Conservation (phyloP, 1,140 invertebrate species). For the Theocolax elegans region DNA sequence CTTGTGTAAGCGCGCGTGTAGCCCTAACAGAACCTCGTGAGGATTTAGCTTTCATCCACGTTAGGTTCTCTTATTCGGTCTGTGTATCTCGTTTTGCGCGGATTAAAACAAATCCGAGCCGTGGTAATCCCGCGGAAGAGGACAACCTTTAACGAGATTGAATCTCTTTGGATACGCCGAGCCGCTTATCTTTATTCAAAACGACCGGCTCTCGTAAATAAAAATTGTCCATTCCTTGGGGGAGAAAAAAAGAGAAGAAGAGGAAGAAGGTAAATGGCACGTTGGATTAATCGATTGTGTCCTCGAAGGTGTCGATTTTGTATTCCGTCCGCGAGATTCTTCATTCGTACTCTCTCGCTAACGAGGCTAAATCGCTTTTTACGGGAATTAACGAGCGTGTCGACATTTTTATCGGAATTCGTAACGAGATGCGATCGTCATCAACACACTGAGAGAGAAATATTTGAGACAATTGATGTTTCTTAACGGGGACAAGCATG, state of each 20-base stretch:
- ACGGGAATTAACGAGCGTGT: neutral
- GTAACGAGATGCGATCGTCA: too few relatives aligned
- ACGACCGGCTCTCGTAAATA: too few relatives aligned
- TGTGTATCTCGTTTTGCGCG: slow-evolving; percentile 22
- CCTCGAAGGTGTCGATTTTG: too few relatives aligned
- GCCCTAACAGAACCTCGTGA: slow-evolving; percentile 2
- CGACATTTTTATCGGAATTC: too few relatives aligned
- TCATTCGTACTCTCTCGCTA: neutral
- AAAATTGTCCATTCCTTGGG: too few relatives aligned
- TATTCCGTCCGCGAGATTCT: neutral
- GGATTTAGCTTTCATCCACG: neutral
- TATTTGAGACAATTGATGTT: too few relatives aligned
- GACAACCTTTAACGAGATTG: slow-evolving; percentile 28
- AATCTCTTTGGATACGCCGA: neutral
- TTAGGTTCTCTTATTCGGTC: neutral
- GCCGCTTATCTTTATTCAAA: too few relatives aligned
- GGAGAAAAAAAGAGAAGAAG: neutral
- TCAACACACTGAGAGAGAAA: too few relatives aligned
- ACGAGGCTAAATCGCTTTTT: slow-evolving; percentile 18
- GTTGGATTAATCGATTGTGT: too few relatives aligned
- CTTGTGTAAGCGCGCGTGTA: too few relatives aligned
- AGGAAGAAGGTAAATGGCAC: too few relatives aligned
- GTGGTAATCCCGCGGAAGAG: slow-evolving; percentile 21
- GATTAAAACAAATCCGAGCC: slow-evolving; percentile 25
- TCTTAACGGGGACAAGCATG: too few relatives aligned